Conservation (phyloP, 2,888 invertebrate genomes). For the Labia minor region DNA sequence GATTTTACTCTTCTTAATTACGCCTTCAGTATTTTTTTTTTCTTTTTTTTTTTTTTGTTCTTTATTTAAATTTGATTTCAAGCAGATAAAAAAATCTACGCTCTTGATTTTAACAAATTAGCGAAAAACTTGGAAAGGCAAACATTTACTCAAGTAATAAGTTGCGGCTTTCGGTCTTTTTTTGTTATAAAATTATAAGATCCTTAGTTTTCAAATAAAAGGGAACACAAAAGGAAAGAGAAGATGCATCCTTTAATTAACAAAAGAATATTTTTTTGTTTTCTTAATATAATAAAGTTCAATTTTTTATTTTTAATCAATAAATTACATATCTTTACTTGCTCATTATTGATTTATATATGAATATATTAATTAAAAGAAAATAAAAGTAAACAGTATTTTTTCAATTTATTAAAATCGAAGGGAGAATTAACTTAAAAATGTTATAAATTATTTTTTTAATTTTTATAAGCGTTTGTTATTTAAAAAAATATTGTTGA, state of each 20-base stretch:
- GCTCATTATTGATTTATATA: no score
- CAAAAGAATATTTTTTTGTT: background rate
- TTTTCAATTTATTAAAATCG: no score
- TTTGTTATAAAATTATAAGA: background rate
- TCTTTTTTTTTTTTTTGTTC: background rate
- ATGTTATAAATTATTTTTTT: no score
- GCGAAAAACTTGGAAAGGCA: background rate
- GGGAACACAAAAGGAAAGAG: background rate
- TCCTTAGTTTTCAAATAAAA: background rate
- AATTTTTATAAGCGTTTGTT: no score
- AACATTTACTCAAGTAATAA: conserved; percentile 13
- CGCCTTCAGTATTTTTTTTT: background rate
- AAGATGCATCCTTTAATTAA: background rate
- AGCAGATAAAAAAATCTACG: background rate
- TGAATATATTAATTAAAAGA: no score
- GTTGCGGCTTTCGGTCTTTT: background rate
- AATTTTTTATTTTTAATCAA: no score
- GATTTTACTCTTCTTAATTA: conserved; percentile 13
- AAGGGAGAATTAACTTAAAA: no score
- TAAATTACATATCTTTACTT: no score
- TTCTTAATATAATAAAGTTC: no score
- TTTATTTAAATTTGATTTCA: conserved; percentile 1
- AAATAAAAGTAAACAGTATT: no score
- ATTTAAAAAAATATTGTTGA: no score
- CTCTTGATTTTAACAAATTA: conserved; percentile 13